Percentiles rank a stretch among this genome's conserved stretches.
These are phyloP conservation scores for Streblospio benedicti DNA, from an alignment of 1,140 invertebrate genomes.

Conservation along the genomic window DNA sequence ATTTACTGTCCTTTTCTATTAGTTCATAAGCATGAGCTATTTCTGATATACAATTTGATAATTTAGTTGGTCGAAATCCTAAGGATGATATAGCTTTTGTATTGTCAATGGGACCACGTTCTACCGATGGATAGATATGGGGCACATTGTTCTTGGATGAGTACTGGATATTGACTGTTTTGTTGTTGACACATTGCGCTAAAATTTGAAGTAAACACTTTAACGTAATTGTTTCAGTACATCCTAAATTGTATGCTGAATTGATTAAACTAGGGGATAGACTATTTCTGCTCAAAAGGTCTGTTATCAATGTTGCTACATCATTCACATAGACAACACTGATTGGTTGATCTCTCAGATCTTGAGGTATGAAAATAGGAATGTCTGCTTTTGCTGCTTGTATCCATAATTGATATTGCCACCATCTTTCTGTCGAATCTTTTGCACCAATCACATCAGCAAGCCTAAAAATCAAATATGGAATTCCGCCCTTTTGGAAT, in stretches of 20 bases:
- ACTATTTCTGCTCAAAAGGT: constrained; percentile 19
- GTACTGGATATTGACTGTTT: constrained; percentile 25
- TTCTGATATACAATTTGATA: constrained; percentile 32
- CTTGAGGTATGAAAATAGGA: constrained; percentile 37
- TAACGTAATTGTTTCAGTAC: constrained; percentile 33
- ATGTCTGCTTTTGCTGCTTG: constrained; percentile 30
- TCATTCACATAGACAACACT: constrained; percentile 49
- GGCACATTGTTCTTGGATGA: constrained; percentile 17
- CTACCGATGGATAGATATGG: constrained; percentile 48
- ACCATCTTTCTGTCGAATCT: constrained; percentile 49
- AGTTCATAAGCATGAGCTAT: constrained; percentile 45
- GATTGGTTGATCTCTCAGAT: constrained; percentile 31
- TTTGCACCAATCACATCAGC: constrained; percentile 50
- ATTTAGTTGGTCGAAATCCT: constrained; percentile 40
- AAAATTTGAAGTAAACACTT: constrained; percentile 34
- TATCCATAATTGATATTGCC: constrained; percentile 51
- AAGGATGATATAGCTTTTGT: constrained; percentile 39
- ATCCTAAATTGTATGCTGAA: constrained; percentile 47
- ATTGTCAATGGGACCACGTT: constrained; percentile 41
- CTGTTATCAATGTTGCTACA: constrained; percentile 40
- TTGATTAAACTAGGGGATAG: constrained; percentile 26
- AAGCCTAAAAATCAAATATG: constrained; percentile 46
- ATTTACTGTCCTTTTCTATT: constrained; percentile 1
- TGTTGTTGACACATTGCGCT: constrained; percentile 23
- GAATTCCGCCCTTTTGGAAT: constrained; percentile 22